Percentiles rank a stretch among this genome's conserved stretches.
Conservation (phyloP, 2,797 vertebrate genomes). For the Melopsittacus undulatus region DNA sequence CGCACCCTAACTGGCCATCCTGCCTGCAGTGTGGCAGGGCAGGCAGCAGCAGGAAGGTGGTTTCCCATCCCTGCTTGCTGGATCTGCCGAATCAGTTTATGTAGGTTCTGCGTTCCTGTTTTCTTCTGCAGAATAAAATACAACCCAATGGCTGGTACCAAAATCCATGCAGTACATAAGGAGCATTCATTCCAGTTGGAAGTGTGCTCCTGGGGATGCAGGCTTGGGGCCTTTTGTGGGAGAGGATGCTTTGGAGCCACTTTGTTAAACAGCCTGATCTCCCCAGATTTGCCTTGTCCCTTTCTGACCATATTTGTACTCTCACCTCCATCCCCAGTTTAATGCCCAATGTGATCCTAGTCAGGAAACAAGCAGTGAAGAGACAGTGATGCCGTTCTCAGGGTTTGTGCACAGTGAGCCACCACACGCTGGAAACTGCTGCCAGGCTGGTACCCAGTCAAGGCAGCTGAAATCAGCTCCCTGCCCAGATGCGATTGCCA, state of each 20-base stretch:
- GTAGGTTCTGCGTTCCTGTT: neutral
- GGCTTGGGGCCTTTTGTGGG: neutral
- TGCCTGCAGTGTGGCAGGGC: neutral
- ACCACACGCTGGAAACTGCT: rapidly evolving
- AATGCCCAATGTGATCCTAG: neutral
- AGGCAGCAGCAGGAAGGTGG: neutral
- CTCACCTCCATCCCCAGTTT: neutral
- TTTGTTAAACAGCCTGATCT: neutral
- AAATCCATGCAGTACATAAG: rapidly evolving
- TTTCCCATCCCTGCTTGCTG: neutral
- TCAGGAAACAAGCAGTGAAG: neutral
- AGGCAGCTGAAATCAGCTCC: neutral
- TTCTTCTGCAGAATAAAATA: neutral
- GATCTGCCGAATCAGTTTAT: neutral
- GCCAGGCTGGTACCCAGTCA: neutral
- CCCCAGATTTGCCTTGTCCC: neutral
- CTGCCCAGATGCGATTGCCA: neutral
- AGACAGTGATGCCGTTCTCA: neutral
- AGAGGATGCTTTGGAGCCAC: neutral
- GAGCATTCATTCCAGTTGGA: rapidly evolving
- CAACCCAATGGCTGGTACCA: neutral
- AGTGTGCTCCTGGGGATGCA: neutral
- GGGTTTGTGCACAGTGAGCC: neutral
- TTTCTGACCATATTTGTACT: neutral
- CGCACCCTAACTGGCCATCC: rapidly evolving